Percentiles rank a stretch among this genome's conserved stretches.
Evolutionary conservation across 1,140 invertebrate genomes (phyloP).

Genomic region (Cataglyphis hispanica): DNA sequence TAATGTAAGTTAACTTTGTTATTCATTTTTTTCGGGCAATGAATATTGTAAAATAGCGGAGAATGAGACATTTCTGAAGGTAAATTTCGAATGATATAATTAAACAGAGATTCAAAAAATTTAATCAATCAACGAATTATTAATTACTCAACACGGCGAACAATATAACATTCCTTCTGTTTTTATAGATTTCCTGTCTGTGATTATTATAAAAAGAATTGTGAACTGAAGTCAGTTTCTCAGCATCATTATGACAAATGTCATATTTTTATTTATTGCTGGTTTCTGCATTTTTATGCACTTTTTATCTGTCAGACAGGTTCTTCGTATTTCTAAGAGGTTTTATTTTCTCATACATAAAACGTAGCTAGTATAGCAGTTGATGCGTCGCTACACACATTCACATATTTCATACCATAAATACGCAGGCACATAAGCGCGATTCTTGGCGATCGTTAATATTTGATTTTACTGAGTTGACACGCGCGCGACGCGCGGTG

Average conservation of each 20-base stretch:
- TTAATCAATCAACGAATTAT: neutral
- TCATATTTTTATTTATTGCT: constrained; percentile 24
- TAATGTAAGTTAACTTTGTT: neutral
- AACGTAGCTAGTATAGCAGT: constrained; percentile 55
- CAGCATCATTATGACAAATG: constrained; percentile 11
- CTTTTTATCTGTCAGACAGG: constrained; percentile 44
- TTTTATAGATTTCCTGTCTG: neutral
- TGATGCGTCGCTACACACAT: constrained; percentile 7
- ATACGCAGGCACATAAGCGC: constrained; percentile 43
- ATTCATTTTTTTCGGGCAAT: constrained; percentile 7
- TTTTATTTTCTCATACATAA: constrained; percentile 27
- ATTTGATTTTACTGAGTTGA: constrained; percentile 73
- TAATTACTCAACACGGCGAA: neutral
- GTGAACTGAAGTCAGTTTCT: neutral
- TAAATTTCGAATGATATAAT: neutral
- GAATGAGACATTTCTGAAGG: neutral
- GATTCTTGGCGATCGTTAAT: constrained; percentile 68
- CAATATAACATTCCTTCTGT: neutral
- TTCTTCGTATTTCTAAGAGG: constrained; percentile 39
- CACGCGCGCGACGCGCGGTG: constrained; percentile 33
- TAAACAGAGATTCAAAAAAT: neutral
- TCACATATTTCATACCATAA: constrained; percentile 55
- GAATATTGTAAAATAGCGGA: neutral
- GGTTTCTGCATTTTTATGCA: neutral
- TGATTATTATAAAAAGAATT: constrained; percentile 28